These are phyloP conservation scores for Therioaphis trifolii DNA, from an alignment of 2,888 invertebrate species.

Conservation along the genomic window DNA sequence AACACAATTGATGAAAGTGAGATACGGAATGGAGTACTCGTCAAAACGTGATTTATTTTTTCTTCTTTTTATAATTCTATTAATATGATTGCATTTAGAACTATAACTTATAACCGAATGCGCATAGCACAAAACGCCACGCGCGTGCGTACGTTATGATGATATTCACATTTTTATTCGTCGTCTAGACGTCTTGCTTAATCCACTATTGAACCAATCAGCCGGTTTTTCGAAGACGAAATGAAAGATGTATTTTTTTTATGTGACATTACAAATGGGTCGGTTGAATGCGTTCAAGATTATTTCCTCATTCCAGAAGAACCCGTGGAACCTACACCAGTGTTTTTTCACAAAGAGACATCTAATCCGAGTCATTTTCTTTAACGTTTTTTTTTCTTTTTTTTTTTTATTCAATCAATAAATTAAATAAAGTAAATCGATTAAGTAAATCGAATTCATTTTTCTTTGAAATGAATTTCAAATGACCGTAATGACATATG, in stretches of 20 bases:
- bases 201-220: background rate
- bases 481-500: background rate
- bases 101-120: background rate
- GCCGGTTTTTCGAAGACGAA: background rate
- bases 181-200: background rate
- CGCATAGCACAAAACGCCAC: background rate
- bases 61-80: too few species aligned
- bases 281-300: background rate
- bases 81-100: background rate
- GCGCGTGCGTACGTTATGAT: background rate
- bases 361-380: background rate
- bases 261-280: constrained; percentile 7
- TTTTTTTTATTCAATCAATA: constrained; percentile 24
- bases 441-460: constrained; percentile 22
- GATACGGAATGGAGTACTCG: too few species aligned
- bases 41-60: background rate
- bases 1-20: too few species aligned
- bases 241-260: background rate
- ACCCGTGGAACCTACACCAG: background rate
- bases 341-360: constrained; percentile 27
- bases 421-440: background rate
- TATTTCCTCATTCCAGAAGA: constrained; percentile 14
- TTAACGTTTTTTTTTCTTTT: constrained; percentile 12
- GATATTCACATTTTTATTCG: background rate
- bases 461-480: background rate